A percentile compares a stretch with the other conserved stretches of the same genome.
Evolutionary conservation across 2,888 invertebrate genomes (phyloP).

Genomic region (Eristalis arbustorum): DNA sequence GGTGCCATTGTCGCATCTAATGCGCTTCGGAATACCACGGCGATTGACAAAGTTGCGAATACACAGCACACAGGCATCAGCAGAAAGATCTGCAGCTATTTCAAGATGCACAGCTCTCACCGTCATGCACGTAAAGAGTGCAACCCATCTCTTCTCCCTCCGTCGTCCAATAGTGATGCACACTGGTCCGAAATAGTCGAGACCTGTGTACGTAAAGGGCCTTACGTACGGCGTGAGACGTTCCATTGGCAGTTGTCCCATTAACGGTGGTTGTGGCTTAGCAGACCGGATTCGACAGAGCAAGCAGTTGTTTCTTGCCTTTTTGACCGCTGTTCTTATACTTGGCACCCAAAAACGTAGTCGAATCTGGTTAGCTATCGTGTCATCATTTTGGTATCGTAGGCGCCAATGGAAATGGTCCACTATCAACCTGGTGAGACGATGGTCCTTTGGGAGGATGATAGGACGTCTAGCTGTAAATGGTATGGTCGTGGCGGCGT

Average conservation of each 20-base stretch:
- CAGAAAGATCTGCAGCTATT: too few species aligned
- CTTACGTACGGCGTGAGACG: constrained; percentile 44
- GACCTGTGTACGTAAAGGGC: constrained; percentile 61
- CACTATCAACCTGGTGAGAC: constrained; percentile 6
- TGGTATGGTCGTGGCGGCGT: constrained; percentile 9
- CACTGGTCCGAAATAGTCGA: constrained; percentile 61
- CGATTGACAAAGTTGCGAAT: too few species aligned
- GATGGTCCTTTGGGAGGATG: constrained; percentile 23
- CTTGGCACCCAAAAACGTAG: constrained; percentile 7
- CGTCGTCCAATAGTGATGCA: constrained; percentile 46
- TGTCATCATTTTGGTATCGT: constrained; percentile 19
- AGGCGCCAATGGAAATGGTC: constrained; percentile 12
- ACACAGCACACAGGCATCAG: too few species aligned
- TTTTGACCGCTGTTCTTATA: constrained; percentile 12
- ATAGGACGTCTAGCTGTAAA: constrained; percentile 6
- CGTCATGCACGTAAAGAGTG: constrained; percentile 31
- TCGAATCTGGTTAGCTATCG: constrained; percentile 10
- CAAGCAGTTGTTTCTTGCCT: constrained; percentile 17
- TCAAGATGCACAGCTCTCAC: too few species aligned
- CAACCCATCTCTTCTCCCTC: constrained; percentile 46
- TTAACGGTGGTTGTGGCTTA: constrained; percentile 53
- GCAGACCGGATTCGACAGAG: constrained; percentile 52
- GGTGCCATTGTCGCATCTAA: too few species aligned
- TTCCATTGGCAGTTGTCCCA: constrained; percentile 60
- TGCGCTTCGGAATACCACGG: too few species aligned